Conservation (phyloP, 2,888 invertebrate genomes). For the Nephrotoma appendiculata region DNA sequence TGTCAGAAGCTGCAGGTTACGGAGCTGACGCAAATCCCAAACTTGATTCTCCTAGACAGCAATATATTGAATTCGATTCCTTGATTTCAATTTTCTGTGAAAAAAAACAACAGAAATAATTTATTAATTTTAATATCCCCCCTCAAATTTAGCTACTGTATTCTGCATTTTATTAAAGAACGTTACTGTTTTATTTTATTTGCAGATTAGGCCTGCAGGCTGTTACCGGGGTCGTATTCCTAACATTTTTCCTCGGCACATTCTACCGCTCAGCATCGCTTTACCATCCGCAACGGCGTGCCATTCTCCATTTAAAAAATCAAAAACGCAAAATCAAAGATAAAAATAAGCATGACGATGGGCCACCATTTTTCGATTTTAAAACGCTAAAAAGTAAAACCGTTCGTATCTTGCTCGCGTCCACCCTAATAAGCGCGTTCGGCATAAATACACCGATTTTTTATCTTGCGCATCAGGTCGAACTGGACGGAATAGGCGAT, state of each 20-base stretch:
- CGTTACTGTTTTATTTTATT: background rate
- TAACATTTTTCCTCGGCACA: slow-evolving; percentile 72
- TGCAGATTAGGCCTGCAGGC: slow-evolving; percentile 67
- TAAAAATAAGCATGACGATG: slow-evolving; percentile 59
- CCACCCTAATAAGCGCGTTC: slow-evolving; percentile 65
- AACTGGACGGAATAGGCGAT: slow-evolving; percentile 55
- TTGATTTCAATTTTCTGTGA: too few species aligned
- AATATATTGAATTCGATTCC: too few species aligned
- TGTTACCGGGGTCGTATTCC: slow-evolving; percentile 68
- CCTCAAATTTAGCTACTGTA: slow-evolving; percentile 6
- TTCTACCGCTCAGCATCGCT: slow-evolving; percentile 79
- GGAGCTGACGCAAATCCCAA: too few species aligned
- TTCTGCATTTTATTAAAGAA: background rate
- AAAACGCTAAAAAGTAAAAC: slow-evolving; percentile 73
- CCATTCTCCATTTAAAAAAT: slow-evolving; percentile 77
- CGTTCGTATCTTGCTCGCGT: slow-evolving; percentile 64
- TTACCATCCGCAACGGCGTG: slow-evolving; percentile 75
- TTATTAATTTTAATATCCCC: background rate
- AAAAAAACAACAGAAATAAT: too few species aligned
- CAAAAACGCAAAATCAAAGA: slow-evolving; percentile 74
- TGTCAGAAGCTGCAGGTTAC: too few species aligned
- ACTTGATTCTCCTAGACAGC: too few species aligned
- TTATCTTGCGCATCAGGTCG: slow-evolving; percentile 65
- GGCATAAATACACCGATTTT: slow-evolving; percentile 78
- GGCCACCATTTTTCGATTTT: slow-evolving; percentile 76